These are phyloP conservation scores for Setophaga kirtlandii DNA, from an alignment of 2,113 vertebrate species.

Conservation along the genomic window DNA sequence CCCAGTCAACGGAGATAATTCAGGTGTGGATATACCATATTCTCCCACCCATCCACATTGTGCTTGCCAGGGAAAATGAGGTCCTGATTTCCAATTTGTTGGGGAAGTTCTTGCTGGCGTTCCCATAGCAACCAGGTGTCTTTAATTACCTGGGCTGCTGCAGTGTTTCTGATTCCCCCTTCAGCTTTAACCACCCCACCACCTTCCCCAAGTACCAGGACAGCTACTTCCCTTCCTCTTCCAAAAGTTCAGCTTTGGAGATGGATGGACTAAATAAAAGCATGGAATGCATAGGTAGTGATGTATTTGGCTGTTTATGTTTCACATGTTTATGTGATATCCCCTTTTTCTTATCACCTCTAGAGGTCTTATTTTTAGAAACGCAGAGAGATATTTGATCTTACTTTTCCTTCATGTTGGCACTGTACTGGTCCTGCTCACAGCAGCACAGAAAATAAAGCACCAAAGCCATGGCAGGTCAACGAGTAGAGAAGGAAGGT, in stretches of 20 bases:
- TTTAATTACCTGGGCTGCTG: not conserved
- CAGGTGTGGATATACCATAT: not conserved
- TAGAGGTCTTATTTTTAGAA: not conserved
- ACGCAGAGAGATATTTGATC: not conserved
- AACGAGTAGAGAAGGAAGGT: not conserved
- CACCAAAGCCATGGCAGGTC: not conserved
- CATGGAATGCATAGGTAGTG: not conserved
- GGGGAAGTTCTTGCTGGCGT: not conserved
- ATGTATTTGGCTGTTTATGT: not conserved
- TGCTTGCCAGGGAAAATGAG: not conserved
- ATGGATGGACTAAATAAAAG: not conserved
- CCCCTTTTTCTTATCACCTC: not conserved
- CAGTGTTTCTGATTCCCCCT: not conserved
- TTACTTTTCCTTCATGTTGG: not conserved
- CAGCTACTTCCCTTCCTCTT: not conserved
- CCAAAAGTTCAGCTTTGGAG: not conserved
- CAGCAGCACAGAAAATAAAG: not conserved
- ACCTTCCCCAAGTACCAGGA: not conserved
- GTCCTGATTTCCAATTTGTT: not conserved
- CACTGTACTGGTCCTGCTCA: not conserved
- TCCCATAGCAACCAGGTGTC: not conserved
- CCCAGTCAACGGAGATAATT: not conserved
- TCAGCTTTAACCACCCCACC: not conserved
- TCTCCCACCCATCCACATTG: not conserved
- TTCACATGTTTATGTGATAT: not conserved